Base-by-base conservation (phyloP, 1,140 invertebrate genomes). In the Tribolium castaneum region DNA sequence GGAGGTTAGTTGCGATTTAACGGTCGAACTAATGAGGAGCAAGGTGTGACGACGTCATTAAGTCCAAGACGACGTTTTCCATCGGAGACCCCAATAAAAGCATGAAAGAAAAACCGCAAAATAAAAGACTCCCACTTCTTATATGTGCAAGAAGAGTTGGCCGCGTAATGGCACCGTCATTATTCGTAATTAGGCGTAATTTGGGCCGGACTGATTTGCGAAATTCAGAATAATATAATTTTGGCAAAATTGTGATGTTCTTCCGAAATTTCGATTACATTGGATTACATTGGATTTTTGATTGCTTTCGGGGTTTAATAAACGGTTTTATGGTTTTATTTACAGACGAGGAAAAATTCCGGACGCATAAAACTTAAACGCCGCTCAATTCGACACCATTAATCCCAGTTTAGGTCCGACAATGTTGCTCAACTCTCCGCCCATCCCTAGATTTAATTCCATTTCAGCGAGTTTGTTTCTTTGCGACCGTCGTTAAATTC, bases 171-270 rank as follows among this genome's bases (percentile, higher is more conserved):
- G 49, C 25, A 30, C 50, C 72, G 51, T 75, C 52, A 75, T 75
- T 75, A 75, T 54, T 39, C 49, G 72, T 59, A 75, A 75, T 75
- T 75, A 75, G 72, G 72, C 50, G 51, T 59, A 75, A 75, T 75
- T 75, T 75, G 30, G 59, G 12, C 14, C 51, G 22, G 22, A 75
- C 12, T 75, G 52, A 75, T 75, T 75, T 75, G 52, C 51, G 25
- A 75, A 75, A 75, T 75, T 51, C 51, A 75, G 12, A 72, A 52
- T 72, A 72, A 72, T 72, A 72, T 72, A 72, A 72, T 72, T 52
- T 35, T 19, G 70, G 2, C 70, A 39, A 72, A 72, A 72, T 72
- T 49, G 45, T 72, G 13, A 14, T 70, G 30, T 52, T 72, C 39
- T n/a, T n/a, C 13, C 70, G 22, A 50, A 72, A 72, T 72, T 72